Conservation (phyloP, 1,140 invertebrate species). For the Aplysia californica region DNA sequence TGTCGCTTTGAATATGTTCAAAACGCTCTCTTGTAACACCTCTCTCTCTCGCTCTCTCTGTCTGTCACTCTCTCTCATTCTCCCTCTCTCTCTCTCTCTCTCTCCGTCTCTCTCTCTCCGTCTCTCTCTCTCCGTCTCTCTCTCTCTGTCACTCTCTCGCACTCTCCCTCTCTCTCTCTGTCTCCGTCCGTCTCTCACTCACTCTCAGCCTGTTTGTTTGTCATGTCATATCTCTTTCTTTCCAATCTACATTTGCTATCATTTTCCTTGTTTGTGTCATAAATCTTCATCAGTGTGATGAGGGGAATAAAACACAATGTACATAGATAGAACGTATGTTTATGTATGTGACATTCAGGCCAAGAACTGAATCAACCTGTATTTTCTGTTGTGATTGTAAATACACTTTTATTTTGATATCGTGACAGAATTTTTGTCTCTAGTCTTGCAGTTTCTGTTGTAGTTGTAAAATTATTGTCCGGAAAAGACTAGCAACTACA, state of each 20-base stretch:
- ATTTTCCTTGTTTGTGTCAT: neutral
- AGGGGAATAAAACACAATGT: no score
- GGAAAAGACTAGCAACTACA: no score
- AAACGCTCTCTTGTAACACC: neutral
- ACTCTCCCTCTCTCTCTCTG: neutral
- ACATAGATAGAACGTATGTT: no score
- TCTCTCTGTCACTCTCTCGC: neutral
- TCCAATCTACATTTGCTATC: no score
- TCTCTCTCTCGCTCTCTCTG: constrained; percentile 15
- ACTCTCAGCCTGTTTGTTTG: neutral
- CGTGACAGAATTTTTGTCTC: no score
- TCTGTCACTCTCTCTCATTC: neutral
- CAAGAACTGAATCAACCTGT: no score
- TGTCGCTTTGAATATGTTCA: neutral
- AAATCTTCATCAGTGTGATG: neutral
- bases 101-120: neutral
- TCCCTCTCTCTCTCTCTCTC: neutral
- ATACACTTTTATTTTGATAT: no score
- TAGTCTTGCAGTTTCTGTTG: no score
- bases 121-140: neutral
- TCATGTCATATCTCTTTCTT: neutral
- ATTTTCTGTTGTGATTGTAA: no score
- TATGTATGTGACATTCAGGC: no score
- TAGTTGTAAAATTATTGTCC: no score
- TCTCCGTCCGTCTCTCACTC: neutral